Evolutionary conservation across 2,888 invertebrate genomes (phyloP), one percentile per base, ranked within the genome.

Genomic region (Drosophila fungiperda): DNA sequence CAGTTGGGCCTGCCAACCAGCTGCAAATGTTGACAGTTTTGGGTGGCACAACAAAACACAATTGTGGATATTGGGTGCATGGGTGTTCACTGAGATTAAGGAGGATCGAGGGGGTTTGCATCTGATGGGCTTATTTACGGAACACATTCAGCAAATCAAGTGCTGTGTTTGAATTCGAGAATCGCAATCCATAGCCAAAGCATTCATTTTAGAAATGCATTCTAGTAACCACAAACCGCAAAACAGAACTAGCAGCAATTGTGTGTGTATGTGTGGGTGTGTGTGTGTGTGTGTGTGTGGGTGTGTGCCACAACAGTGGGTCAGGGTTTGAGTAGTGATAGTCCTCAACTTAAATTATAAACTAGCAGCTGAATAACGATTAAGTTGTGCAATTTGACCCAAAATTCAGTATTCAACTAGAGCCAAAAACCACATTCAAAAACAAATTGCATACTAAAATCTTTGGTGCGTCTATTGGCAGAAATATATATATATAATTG

Each of bases 1-100:
- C 49, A 61, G 53, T 59, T 65, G 23, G 57, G 33, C 45, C 59
- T 50, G 68, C 62, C 80, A 61, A 76, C 80, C 55, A 65, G 59
- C 76, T 80, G 71, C 76, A 69, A 83, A 80, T 80, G 83, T 80
- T 76, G 89, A 88, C 82, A 86, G 83, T 61, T 86, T 86, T 72
- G 64, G 68, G 71, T 63, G 53, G 61, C 70, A 71, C 64, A 85
- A 71, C 83, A 86, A 83, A 85, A 86, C 89, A 86, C 87, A 80
- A 71, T 85, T 82, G 75, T 61, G 79, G 70, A 48, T 15, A 23
- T 54, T 23, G 23, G 53, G 8, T 32, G 8, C 32, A 15, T 8
- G 20, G 8, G 1, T 5, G 26, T 17, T 26, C 23, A 9, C 1
- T 8, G 23, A 9, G n/a, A 32, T 33, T 29, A 11, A 29, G 3